phyloP scores from a whole-genome alignment of 2,113 vertebrate genomes.

The Aptenodytes patagonicus region DNA sequence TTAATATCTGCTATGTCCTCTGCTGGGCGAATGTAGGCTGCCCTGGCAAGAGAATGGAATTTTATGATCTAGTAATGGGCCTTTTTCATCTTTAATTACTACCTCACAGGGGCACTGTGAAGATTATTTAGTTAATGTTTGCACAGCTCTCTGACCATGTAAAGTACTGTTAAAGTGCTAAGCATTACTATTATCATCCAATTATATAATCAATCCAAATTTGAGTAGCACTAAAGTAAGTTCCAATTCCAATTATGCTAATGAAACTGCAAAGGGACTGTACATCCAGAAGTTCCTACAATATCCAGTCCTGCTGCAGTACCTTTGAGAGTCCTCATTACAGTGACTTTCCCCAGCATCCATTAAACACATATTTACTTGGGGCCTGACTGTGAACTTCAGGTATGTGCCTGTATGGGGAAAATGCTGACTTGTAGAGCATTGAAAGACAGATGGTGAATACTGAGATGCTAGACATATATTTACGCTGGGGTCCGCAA shows the following conservation, averaged over 20 bases:
- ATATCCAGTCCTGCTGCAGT: neutral
- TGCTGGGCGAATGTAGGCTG: neutral
- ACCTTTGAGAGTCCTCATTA: neutral
- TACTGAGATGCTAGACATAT: neutral
- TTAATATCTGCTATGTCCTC: conserved; percentile 4
- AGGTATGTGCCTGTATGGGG: neutral
- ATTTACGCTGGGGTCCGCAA: accelerated
- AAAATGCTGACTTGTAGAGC: neutral
- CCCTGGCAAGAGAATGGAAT: neutral
- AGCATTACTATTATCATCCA: conserved; percentile 17
- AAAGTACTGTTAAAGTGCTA: conserved; percentile 19
- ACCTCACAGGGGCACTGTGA: neutral
- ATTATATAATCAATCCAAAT: conserved; percentile 38
- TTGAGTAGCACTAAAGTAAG: neutral
- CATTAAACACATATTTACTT: neutral
- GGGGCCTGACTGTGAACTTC: neutral
- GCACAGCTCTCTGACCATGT: conserved; percentile 13
- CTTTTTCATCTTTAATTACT: conserved; percentile 23
- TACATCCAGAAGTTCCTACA: neutral
- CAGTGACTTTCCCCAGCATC: neutral
- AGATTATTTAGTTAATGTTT: conserved; percentile 54
- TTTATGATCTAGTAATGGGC: conserved; percentile 6
- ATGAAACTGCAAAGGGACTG: neutral
- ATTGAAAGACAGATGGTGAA: neutral
- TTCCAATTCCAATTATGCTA: conserved; percentile 39